A percentile compares a stretch with the other conserved stretches of the same genome.
phyloP scores from a whole-genome alignment of 2,113 vertebrate species.

The Xyrauchen texanus region DNA sequence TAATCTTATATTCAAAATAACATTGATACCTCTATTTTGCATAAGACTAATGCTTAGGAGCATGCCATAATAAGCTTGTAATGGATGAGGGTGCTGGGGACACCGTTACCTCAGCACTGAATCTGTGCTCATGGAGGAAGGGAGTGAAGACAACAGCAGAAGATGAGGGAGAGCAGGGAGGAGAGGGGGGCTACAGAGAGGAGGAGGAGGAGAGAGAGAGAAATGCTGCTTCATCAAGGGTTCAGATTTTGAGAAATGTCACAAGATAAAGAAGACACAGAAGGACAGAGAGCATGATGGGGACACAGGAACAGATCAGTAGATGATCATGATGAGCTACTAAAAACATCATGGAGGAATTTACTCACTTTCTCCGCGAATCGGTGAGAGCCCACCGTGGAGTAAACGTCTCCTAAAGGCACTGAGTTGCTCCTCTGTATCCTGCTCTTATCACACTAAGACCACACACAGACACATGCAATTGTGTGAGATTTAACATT shows the following conservation, averaged over 20 bases:
- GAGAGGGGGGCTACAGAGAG: slow-evolving; percentile 63
- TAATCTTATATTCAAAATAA: too few species aligned
- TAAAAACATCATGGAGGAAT: neutral
- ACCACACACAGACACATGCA: slow-evolving; percentile 63
- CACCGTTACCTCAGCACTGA: slow-evolving; percentile 85
- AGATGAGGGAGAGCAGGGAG: slow-evolving; percentile 74
- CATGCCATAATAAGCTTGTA: neutral
- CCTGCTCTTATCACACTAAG: slow-evolving; percentile 88
- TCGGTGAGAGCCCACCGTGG: slow-evolving; percentile 81
- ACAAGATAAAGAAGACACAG: neutral
- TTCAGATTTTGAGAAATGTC: too few species aligned
- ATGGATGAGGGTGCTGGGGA: neutral
- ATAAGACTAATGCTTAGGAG: neutral
- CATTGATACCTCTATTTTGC: neutral
- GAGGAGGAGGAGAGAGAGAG: slow-evolving; percentile 77
- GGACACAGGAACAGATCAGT: neutral
- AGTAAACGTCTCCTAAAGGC: slow-evolving; percentile 83
- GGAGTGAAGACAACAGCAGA: slow-evolving; percentile 85
- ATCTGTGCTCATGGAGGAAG: slow-evolving; percentile 87
- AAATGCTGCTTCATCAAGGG: slow-evolving; percentile 36
- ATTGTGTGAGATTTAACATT: too few species aligned
- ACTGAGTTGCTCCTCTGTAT: slow-evolving; percentile 81
- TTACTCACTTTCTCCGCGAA: slow-evolving; percentile 83
- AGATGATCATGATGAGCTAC: neutral
- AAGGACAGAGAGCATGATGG: neutral